A percentile compares a stretch with the other conserved stretches of the same genome.
Conservation (phyloP, 1,140 invertebrate genomes). For the Ips nitidus region DNA sequence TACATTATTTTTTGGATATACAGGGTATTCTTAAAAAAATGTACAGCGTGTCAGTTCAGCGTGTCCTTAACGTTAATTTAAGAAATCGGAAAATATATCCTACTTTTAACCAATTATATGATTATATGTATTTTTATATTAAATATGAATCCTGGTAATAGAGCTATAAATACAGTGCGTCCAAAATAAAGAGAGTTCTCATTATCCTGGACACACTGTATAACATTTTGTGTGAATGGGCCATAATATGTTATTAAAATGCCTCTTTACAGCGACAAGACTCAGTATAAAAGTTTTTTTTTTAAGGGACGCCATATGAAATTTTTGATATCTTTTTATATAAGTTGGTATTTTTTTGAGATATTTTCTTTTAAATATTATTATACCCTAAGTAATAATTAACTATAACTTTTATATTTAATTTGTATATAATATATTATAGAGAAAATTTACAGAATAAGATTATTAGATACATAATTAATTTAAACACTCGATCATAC, state of each 20-base stretch:
- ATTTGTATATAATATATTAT: slow-evolving; percentile 52
- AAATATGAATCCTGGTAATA: slow-evolving; percentile 7
- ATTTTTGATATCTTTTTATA: slow-evolving; percentile 48
- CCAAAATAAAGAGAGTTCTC: too few species aligned
- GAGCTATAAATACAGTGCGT: too few species aligned
- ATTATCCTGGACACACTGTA: too few species aligned
- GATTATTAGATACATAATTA: slow-evolving; percentile 50
- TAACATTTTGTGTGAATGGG: background rate
- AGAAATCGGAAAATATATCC: slow-evolving; percentile 30
- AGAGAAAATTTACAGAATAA: slow-evolving; percentile 53
- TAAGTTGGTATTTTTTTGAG: slow-evolving; percentile 45
- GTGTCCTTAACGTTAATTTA: background rate
- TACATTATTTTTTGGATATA: too few species aligned
- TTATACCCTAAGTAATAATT: slow-evolving; percentile 39
- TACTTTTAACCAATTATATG: slow-evolving; percentile 30
- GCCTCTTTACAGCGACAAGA: slow-evolving; percentile 21
- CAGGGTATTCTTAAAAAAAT: too few species aligned
- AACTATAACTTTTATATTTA: slow-evolving; percentile 50
- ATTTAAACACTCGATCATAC: slow-evolving; percentile 45
- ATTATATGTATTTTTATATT: slow-evolving; percentile 7
- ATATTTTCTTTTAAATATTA: slow-evolving; percentile 42
- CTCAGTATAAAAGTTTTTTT: slow-evolving; percentile 46
- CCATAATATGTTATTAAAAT: slow-evolving; percentile 9
- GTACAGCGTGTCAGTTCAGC: too few species aligned
- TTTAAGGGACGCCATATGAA: slow-evolving; percentile 51